Conservation (phyloP, 2,888 invertebrate species). For the Papilio protenor region DNA sequence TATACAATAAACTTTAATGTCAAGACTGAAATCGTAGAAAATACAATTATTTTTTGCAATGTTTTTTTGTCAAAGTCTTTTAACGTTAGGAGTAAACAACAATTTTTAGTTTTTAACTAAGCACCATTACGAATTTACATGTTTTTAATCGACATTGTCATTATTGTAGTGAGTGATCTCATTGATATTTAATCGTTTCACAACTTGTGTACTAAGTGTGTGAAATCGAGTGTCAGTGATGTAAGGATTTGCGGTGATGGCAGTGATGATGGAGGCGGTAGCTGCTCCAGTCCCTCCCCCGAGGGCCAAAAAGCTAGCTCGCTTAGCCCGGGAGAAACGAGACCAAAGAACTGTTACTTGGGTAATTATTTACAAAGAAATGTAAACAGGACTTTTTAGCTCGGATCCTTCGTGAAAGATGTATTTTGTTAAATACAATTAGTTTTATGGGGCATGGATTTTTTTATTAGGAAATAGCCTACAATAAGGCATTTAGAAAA, state of each 20-base stretch:
- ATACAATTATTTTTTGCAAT: too few relatives aligned
- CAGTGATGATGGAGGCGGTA: constrained; percentile 61
- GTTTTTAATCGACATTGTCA: background rate
- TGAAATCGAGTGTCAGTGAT: constrained; percentile 48
- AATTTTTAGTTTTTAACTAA: background rate
- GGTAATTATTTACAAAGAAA: constrained; percentile 57
- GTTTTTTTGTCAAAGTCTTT: background rate
- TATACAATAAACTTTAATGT: background rate
- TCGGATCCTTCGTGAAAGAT: too few relatives aligned
- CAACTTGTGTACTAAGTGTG: constrained; percentile 51
- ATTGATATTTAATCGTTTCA: constrained; percentile 50
- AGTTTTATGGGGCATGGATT: background rate
- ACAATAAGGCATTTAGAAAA: background rate
- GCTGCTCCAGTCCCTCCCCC: constrained; percentile 76
- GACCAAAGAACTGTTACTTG: constrained; percentile 74
- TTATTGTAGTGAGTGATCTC: constrained; percentile 58
- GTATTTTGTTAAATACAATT: too few relatives aligned
- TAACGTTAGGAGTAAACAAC: background rate
- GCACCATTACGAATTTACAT: constrained; percentile 8
- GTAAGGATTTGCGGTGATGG: constrained; percentile 48
- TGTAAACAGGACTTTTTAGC: background rate
- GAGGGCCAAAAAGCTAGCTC: constrained; percentile 76
- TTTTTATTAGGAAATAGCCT: background rate
- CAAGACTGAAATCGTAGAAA: too few relatives aligned
- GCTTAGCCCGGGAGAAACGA: constrained; percentile 65